These are phyloP conservation scores for Lomographa bimaculata DNA, from an alignment of 2,888 invertebrate species.

Conservation along the genomic window DNA sequence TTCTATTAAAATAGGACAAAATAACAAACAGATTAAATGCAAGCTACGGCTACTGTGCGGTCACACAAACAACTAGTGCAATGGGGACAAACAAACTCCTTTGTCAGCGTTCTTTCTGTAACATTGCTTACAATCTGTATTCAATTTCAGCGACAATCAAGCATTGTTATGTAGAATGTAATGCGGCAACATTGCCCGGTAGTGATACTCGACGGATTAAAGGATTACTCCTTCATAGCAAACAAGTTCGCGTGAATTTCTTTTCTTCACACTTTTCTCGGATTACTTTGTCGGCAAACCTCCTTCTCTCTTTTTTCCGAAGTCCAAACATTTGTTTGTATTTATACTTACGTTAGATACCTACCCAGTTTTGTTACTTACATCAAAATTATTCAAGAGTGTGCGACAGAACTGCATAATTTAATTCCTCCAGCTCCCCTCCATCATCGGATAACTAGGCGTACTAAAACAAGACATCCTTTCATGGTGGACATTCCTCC, in stretches of 20 bases:
- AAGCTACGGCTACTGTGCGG: conserved; percentile 71
- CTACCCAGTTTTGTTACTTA: no score
- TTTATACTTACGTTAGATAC: neutral
- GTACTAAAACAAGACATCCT: no score
- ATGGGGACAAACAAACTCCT: conserved; percentile 72
- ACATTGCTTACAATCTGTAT: conserved; percentile 40
- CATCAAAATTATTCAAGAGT: no score
- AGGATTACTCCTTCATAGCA: conserved; percentile 63
- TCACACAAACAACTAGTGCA: conserved; percentile 71
- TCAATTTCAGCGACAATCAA: conserved; percentile 65
- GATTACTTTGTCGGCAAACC: conserved; percentile 33
- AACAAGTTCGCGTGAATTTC: conserved; percentile 62
- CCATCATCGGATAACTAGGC: no score
- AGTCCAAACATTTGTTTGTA: conserved; percentile 10
- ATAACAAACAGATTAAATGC: conserved; percentile 77
- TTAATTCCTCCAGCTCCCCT: no score
- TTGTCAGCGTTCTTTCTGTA: conserved; percentile 59
- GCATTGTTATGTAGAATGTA: conserved; percentile 53
- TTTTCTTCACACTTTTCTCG: conserved; percentile 48
- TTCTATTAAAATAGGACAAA: conserved; percentile 26
- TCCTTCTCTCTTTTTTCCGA: conserved; percentile 12
- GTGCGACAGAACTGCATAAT: no score
- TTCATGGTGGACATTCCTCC: no score
- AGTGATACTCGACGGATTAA: conserved; percentile 75
- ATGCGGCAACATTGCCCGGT: conserved; percentile 50